These are phyloP conservation scores for Microcaecilia unicolor DNA, from an alignment of 2,797 vertebrate species.

Conservation along the genomic window DNA sequence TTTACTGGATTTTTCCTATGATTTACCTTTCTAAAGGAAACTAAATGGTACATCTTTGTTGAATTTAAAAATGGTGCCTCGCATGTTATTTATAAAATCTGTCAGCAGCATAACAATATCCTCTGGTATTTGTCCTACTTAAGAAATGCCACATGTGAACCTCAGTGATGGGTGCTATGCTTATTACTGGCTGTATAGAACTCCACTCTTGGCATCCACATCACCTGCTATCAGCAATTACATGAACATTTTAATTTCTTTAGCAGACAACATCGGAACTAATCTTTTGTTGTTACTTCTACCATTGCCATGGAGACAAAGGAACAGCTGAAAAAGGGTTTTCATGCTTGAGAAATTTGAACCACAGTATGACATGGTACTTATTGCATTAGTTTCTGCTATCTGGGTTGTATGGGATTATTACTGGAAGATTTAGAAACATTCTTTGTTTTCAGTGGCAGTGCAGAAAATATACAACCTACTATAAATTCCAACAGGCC, in stretches of 20 bases:
- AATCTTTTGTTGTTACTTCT: slow-evolving; percentile 49
- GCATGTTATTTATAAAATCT: slow-evolving; percentile 41
- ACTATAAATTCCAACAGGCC: no score
- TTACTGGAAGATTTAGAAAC: no score
- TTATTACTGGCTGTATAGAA: slow-evolving; percentile 26
- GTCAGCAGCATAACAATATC: slow-evolving; percentile 17
- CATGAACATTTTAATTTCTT: slow-evolving; percentile 30
- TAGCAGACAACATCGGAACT: slow-evolving; percentile 44
- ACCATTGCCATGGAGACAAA: slow-evolving; percentile 59
- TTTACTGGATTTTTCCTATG: slow-evolving; percentile 16
- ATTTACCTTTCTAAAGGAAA: slow-evolving; percentile 17
- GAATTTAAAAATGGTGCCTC: slow-evolving; percentile 31
- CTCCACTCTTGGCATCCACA: slow-evolving; percentile 24
- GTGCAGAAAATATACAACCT: no score
- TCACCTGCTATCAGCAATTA: slow-evolving; percentile 32
- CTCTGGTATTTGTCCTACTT: slow-evolving; percentile 30
- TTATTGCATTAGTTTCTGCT: no score
- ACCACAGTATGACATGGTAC: neutral
- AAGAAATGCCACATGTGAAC: slow-evolving; percentile 27
- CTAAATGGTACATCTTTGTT: slow-evolving; percentile 18
- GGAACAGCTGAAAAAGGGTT: slow-evolving; percentile 40
- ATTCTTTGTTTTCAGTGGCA: no score
- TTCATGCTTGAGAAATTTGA: slow-evolving; percentile 22
- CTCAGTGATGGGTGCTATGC: slow-evolving; percentile 12
- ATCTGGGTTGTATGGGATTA: no score